Percentiles rank a stretch among this genome's conserved stretches.
These are phyloP conservation scores for Prietella phreatophila DNA, from an alignment of 2,113 vertebrate genomes.

Conservation along the genomic window DNA sequence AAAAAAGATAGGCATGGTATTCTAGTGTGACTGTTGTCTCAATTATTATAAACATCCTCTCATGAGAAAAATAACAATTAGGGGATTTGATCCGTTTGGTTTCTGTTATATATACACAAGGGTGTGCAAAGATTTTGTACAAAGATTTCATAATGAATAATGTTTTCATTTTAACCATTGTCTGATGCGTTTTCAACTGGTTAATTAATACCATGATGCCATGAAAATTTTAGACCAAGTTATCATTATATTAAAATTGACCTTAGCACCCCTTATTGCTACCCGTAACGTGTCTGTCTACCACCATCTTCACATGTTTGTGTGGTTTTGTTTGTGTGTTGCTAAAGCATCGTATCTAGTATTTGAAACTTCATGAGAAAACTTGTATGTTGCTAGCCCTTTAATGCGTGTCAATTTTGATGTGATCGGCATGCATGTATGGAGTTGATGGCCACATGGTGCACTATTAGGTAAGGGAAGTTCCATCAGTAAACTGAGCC, in stretches of 20 bases:
- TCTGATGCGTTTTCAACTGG: neutral
- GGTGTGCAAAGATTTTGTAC: neutral
- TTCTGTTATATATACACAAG: neutral
- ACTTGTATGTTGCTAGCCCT: neutral
- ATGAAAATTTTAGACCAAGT: neutral
- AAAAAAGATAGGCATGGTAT: neutral
- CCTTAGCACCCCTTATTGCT: neutral
- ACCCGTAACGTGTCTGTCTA: neutral
- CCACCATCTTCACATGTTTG: neutral
- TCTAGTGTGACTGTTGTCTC: neutral
- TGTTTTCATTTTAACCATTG: neutral
- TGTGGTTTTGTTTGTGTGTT: neutral
- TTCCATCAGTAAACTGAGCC: conserved; percentile 28
- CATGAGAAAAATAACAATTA: no score
- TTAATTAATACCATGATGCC: neutral
- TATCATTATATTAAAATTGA: neutral
- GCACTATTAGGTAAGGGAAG: conserved; percentile 11
- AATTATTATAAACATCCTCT: no score
- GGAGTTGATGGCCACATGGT: neutral
- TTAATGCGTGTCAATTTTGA: neutral
- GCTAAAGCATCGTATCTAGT: neutral
- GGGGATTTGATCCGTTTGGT: no score
- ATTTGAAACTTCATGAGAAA: neutral
- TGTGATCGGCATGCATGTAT: neutral
- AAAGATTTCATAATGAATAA: neutral